Evolutionary conservation across 2,888 invertebrate genomes (phyloP).

Genomic region (Andrena hattorfiana): DNA sequence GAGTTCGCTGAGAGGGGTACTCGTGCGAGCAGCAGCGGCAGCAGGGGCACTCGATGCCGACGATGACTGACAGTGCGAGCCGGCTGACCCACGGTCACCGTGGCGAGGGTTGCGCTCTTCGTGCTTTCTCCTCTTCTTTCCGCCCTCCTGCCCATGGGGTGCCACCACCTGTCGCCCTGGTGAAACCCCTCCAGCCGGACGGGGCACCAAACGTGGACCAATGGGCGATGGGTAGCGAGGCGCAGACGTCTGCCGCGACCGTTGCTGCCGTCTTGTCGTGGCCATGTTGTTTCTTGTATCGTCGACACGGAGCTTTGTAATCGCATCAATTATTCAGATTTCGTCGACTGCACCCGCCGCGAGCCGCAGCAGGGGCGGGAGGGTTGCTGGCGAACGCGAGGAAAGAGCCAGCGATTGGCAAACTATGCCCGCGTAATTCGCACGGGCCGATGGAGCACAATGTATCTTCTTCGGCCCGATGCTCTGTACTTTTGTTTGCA

Average conservation of each 20-base stretch:
- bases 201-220: constrained; percentile 81
- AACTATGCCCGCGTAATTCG: constrained; percentile 10
- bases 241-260: constrained; percentile 61
- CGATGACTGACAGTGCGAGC: constrained; percentile 21
- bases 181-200: constrained; percentile 43
- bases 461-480: too few species aligned
- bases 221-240: constrained; percentile 72
- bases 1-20: constrained; percentile 12
- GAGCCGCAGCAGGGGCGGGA: neutral
- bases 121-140: constrained; percentile 4
- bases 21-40: constrained; percentile 1
- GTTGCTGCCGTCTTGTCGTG: constrained; percentile 35
- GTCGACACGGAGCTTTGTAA: constrained; percentile 57
- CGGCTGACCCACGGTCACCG: constrained; percentile 11
- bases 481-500: too few species aligned
- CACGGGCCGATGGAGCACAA: too few species aligned
- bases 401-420: neutral
- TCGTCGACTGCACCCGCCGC: constrained; percentile 20
- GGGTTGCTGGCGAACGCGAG: neutral
- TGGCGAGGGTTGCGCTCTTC: constrained; percentile 5
- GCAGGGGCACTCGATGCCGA: constrained; percentile 32
- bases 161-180: constrained; percentile 30
- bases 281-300: constrained; percentile 72
- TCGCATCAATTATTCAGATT: constrained; percentile 73
- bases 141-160: neutral